Evolutionary conservation across 1,140 invertebrate genomes (phyloP), one percentile per base, ranked within the genome.

Genomic region (Zaprionus ornatus): DNA sequence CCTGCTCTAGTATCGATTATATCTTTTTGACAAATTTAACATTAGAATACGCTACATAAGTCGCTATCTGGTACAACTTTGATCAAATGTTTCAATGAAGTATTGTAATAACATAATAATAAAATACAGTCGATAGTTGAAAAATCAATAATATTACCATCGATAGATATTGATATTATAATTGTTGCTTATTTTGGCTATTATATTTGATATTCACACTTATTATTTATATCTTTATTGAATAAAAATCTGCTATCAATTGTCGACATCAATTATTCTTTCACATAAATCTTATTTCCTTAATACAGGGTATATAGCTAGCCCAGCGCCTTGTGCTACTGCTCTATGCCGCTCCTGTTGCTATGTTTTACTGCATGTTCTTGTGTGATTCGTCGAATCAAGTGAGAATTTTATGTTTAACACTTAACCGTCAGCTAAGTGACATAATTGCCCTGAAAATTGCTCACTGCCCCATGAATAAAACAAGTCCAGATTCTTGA

Each of bases 401-500:
- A 73, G 63, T 67, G 77, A 45, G 68, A 67, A 64, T 77, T 68
- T 64, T 37, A 77, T 77, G 74, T 66, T 67, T 59, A 77, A 67
- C 68, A 77, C 68, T 73, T 77, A 72, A 57, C 74, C 74, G 52
- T 48, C 42, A 77, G 63, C 68, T 73, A 77, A 79, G 63, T 72
- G 69, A 50, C 59, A 79, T 79, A 79, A 79, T 79, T 79, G 70
- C 59, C 68, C 59, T 40, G 77, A 59, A 77, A 68, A 79, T 64
- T 54, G 77, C 59, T 68, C 62, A 55, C 67, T 72, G 74, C 12
- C 35, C 52, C 63, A 64, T 72, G 68, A 67, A 76, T 76, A 61
- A 64, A 70, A 70, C 35, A 75, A 60, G 25, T n/a, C 37, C 1
- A 29, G 7, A 13, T 48, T 55, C 9, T 15, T 32, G 29, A 32